Percentiles rank a stretch among this genome's conserved stretches.
Evolutionary conservation across 2,797 vertebrate species (phyloP).

Genomic region (Peromyscus eremicus): DNA sequence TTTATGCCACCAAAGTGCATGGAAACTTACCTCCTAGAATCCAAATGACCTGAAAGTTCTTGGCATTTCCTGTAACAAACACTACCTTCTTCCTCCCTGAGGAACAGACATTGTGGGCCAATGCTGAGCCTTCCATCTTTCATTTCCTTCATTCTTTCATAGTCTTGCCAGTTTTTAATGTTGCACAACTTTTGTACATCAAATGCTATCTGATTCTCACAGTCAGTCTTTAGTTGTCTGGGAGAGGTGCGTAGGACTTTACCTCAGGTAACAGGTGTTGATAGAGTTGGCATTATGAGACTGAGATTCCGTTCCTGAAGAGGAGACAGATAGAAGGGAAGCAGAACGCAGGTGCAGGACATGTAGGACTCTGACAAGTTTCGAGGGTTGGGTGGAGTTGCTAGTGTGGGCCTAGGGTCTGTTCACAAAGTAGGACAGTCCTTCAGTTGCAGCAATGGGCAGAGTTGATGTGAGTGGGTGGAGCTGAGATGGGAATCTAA

Average conservation of each 20-base stretch:
- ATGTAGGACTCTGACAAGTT: background rate
- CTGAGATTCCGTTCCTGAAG: background rate
- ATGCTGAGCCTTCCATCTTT: background rate
- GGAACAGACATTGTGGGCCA: slow-evolving; percentile 86
- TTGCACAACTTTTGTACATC: background rate
- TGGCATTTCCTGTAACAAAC: slow-evolving; percentile 96
- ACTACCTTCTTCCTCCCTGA: slow-evolving; percentile 89
- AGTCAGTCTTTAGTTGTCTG: background rate
- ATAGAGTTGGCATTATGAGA: background rate
- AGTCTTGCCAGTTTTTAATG: background rate
- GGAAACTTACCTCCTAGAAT: slow-evolving; percentile 96
- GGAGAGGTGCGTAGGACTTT: background rate
- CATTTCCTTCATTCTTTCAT: background rate
- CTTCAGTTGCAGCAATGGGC: background rate
- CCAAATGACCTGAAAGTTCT: slow-evolving; percentile 97
- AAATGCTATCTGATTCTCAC: background rate
- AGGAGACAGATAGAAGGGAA: background rate
- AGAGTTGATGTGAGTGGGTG: background rate
- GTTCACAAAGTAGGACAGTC: background rate
- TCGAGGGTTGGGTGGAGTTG: background rate
- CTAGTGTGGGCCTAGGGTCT: background rate
- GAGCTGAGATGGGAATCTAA: background rate
- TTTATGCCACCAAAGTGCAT: slow-evolving; percentile 93
- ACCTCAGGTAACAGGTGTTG: background rate
- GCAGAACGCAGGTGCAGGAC: background rate